A percentile compares a stretch with the other conserved stretches of the same genome.
Conservation (phyloP, 2,113 vertebrate genomes). For the Toxotes chatareus region DNA sequence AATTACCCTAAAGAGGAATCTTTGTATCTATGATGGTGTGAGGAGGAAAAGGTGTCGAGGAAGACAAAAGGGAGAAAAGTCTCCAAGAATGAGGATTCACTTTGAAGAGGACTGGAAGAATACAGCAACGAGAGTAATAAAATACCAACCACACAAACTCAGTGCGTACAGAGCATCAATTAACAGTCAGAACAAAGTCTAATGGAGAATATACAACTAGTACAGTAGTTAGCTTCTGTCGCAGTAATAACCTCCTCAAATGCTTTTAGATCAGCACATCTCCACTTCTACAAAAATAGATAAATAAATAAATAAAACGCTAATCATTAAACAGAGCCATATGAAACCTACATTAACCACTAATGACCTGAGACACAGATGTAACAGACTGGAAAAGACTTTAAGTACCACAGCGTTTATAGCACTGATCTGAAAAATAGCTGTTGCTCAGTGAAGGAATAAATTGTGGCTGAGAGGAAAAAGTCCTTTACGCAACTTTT, state of each 20-base stretch:
- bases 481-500: neutral
- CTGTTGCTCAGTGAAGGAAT: neutral
- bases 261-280: neutral
- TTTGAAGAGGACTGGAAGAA: constrained; percentile 5
- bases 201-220: neutral
- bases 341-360: neutral
- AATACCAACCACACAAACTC: neutral
- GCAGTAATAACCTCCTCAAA: neutral
- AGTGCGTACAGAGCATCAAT: neutral
- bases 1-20: constrained; percentile 17
- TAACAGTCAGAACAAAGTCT: neutral
- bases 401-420: neutral
- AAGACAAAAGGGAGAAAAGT: neutral
- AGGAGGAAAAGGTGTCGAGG: neutral
- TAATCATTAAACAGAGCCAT: neutral
- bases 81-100: neutral
- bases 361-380: neutral
- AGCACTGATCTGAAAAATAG: neutral
- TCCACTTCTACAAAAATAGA: neutral
- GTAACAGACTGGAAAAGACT: neutral
- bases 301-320: no score
- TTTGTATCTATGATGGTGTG: neutral
- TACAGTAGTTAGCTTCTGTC: neutral
- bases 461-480: constrained; percentile 1
- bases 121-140: neutral